phyloP scores from a whole-genome alignment of 2,888 invertebrate species.

The Philaethria dido region DNA sequence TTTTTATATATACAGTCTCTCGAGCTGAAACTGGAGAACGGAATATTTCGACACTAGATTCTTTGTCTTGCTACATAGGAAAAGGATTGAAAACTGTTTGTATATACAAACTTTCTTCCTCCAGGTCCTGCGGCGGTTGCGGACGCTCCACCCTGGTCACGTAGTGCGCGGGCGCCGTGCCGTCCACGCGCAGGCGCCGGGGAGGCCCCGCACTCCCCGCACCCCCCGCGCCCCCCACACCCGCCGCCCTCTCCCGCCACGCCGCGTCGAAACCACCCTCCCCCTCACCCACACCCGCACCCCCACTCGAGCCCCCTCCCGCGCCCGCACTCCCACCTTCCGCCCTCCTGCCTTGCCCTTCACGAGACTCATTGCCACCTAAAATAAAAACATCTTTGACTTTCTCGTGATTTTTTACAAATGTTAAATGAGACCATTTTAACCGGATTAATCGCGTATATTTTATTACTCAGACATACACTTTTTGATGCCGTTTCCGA shows the following conservation, averaged over 20 bases:
- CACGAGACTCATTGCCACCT: not conserved
- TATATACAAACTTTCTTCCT: slow-evolving; percentile 66
- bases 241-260: slow-evolving; percentile 37
- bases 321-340: not conserved
- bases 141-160: slow-evolving; percentile 66
- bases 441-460: too few relatives aligned
- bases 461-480: too few relatives aligned
- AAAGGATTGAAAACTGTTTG: too few relatives aligned
- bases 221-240: slow-evolving; percentile 54
- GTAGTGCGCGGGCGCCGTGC: slow-evolving; percentile 61
- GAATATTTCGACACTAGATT: too few relatives aligned
- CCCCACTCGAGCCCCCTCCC: too few relatives aligned
- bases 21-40: too few relatives aligned
- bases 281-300: not conserved
- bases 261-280: slow-evolving; percentile 21
- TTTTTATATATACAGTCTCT: too few relatives aligned
- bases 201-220: slow-evolving; percentile 47
- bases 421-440: too few relatives aligned
- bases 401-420: too few relatives aligned
- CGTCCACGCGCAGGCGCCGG: slow-evolving; percentile 69
- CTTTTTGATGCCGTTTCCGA: too few relatives aligned
- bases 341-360: not conserved
- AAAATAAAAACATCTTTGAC: too few relatives aligned
- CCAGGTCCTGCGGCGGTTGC: slow-evolving; percentile 46
- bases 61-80: too few relatives aligned